A percentile compares a stretch with the other conserved stretches of the same genome.
Conservation (phyloP, 2,888 invertebrate genomes). For the Gastracanthus pulcherrimus region DNA sequence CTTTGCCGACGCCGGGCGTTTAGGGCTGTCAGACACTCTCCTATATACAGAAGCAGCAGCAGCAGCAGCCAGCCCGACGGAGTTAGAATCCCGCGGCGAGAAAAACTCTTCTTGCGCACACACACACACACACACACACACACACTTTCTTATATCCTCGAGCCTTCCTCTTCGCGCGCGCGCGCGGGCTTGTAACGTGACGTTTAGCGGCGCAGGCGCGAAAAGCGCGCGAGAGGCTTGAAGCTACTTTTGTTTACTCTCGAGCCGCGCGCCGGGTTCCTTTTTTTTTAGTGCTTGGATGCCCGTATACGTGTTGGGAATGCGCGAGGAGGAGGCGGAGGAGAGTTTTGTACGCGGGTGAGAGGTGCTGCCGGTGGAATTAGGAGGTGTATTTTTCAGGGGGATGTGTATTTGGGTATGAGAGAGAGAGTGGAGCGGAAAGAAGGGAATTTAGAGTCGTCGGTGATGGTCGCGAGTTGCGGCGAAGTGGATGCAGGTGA, state of each 20-base stretch:
- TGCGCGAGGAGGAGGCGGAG: not conserved
- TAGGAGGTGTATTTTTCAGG: slow-evolving; percentile 26
- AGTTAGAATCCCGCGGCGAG: not conserved
- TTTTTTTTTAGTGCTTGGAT: slow-evolving; percentile 4
- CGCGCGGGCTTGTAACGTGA: no score
- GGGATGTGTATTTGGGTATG: not conserved
- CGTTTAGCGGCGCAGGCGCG: not conserved
- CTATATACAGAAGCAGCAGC: no score
- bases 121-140: no score
- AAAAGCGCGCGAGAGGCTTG: not conserved
- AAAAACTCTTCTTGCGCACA: not conserved
- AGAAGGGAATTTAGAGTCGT: slow-evolving; percentile 3
- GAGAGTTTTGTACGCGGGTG: not conserved
- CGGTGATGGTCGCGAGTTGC: not conserved
- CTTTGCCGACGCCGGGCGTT: not conserved
- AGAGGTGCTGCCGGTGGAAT: slow-evolving; percentile 4
- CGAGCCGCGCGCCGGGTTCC: not conserved
- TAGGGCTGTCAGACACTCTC: no score
- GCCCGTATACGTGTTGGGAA: slow-evolving; percentile 20
- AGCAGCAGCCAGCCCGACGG: not conserved
- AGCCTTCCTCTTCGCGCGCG: no score
- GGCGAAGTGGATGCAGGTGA: not conserved
- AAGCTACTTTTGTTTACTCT: slow-evolving; percentile 13
- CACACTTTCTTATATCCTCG: no score
- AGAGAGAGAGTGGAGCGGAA: not conserved